Evolutionary conservation across 2,113 vertebrate species (phyloP), one percentile per base, ranked within the genome.

Genomic region (Edolisoma coerulescens): DNA sequence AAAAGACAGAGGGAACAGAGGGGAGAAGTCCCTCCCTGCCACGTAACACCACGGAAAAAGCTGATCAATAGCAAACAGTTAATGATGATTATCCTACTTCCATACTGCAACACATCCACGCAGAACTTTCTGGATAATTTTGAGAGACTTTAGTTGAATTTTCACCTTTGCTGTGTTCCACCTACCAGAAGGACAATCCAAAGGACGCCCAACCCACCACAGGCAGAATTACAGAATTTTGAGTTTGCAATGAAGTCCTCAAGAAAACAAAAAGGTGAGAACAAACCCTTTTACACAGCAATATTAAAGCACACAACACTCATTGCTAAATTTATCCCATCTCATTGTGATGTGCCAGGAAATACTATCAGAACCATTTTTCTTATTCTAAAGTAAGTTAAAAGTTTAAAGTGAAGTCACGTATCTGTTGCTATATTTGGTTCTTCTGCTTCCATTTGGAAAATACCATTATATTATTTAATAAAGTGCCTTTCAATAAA

Each of bases 21-120:
- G 20, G 45, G 10, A 28, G 54, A 78, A 35, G 27, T 33, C 53
- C 44, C 52, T 69, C 77, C 45, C 28, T 80, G 83, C 13, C 54
- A 82, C 0, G 0, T 17, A 61, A 18, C 23, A 35, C 23, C 61
- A 80, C 0, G 0, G 37, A 19, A 61, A 37, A 47, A 35, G 11
- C 28, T 32, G 74, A 10, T 5, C 50, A 84, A 42, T 1, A 42
- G 35, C 61, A 49, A 65, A 21, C 16, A 44, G 42, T 19, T 14
- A 16, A 16, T 6, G 24, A 27, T 8, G 17, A 24, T 57, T 30
- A 47, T 88, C 28, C 54, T 16, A 4, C 24, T 49, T 63, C 53
- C n/a, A 65, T 1, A 7, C 11, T 13, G 35, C n/a, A 35, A 44
- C 16, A 41, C 57, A 33, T 2, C 20, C 67, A n/a, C 0, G 15